These are phyloP conservation scores for Batillaria attramentaria DNA, from an alignment of 1,140 invertebrate genomes.

Conservation along the genomic window DNA sequence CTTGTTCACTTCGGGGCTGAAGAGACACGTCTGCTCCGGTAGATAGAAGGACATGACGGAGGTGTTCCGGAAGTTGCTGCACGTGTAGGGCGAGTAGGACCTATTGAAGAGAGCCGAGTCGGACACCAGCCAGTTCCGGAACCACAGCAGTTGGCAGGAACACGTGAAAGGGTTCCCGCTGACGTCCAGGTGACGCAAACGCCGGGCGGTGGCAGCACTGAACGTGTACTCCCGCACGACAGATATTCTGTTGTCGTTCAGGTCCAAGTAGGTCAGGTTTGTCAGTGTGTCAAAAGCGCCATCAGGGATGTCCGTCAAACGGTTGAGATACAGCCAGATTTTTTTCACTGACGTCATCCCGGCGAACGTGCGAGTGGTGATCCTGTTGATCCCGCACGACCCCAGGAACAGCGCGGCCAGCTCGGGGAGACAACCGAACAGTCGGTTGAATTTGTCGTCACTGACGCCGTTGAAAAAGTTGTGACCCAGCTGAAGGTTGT, in stretches of 20 bases:
- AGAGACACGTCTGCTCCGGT: conserved; percentile 20
- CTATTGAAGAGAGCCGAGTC: background rate
- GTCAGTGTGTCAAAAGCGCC: conserved; percentile 1
- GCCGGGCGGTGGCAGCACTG: background rate
- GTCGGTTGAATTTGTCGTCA: background rate
- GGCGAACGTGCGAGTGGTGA: too few species aligned
- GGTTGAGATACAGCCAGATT: background rate
- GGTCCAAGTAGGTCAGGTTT: too few species aligned
- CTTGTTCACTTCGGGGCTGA: background rate
- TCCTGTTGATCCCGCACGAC: too few species aligned
- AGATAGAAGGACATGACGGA: background rate
- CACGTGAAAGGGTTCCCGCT: background rate
- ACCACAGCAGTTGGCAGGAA: conserved; percentile 28
- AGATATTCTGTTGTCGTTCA: too few species aligned
- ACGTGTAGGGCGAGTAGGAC: background rate
- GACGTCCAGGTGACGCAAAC: background rate
- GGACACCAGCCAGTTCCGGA: conserved; percentile 22
- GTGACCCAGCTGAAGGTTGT: background rate
- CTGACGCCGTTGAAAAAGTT: background rate
- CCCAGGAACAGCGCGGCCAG: too few species aligned
- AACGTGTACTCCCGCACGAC: background rate
- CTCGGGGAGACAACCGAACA: too few species aligned
- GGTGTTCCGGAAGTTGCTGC: background rate
- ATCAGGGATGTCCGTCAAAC: background rate
- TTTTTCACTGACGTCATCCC: too few species aligned